phyloP scores from a whole-genome alignment of 2,113 vertebrate species.

The Eulacestoma nigropectus region DNA sequence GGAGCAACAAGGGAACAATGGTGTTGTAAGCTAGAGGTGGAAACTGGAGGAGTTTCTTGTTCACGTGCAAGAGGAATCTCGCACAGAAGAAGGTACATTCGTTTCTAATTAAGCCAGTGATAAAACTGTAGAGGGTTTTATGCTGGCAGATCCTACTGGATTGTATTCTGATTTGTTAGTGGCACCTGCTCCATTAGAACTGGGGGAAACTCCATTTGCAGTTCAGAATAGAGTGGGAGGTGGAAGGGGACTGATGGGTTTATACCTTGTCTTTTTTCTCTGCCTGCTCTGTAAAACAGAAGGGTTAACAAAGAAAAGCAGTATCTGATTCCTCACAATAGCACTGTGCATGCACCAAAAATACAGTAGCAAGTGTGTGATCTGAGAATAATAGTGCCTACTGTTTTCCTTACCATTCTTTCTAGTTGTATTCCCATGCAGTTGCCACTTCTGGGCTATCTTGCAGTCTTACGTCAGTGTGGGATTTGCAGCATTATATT shows the following conservation, averaged over 20 bases:
- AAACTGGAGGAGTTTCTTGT: neutral
- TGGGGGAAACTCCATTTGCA: neutral
- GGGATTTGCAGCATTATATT: neutral
- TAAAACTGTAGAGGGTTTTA: neutral
- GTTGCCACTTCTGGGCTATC: neutral
- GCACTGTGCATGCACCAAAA: neutral
- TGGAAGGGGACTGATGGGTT: neutral
- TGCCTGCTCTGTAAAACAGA: neutral
- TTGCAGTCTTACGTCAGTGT: neutral
- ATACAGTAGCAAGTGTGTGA: neutral
- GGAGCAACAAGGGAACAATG: neutral
- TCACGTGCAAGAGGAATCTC: neutral
- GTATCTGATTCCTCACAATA: neutral
- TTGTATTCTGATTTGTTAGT: neutral
- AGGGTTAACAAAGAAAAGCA: neutral
- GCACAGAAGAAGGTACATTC: conserved; percentile 35
- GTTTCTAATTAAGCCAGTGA: neutral
- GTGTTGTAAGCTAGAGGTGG: neutral
- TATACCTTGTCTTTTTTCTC: neutral
- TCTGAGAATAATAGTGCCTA: neutral
- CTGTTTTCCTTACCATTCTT: neutral
- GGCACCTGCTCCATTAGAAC: neutral
- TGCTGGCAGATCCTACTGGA: neutral
- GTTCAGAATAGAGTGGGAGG: neutral
- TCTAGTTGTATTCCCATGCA: neutral